Conservation (phyloP, 2,797 vertebrate genomes). For the Cephalopachus bancanus region DNA sequence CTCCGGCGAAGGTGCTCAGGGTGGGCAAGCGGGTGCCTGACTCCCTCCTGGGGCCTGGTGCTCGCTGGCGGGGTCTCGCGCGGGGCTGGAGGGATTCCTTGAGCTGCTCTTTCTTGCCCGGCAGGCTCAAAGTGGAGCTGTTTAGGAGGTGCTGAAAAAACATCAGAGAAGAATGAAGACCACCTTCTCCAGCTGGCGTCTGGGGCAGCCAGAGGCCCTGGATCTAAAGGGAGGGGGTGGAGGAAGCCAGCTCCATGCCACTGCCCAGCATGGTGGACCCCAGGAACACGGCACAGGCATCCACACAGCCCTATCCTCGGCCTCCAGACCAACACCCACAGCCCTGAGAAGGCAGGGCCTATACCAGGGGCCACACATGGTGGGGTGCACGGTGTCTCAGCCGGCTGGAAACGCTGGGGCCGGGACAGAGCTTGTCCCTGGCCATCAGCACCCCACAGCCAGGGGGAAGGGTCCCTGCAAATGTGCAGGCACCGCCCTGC, state of each 20-base stretch:
- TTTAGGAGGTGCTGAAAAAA: conserved; percentile 94
- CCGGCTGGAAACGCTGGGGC: not conserved
- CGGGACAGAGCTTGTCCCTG: not conserved
- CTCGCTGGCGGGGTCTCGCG: conserved; percentile 91
- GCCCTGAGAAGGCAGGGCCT: not conserved
- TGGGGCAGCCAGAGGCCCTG: conserved; percentile 30
- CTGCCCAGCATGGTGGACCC: fast-evolving
- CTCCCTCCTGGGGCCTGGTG: conserved; percentile 88
- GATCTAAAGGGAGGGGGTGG: fast-evolving
- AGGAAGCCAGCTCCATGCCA: not conserved
- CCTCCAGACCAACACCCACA: fast-evolving
- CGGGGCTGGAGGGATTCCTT: conserved; percentile 91
- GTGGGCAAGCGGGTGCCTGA: conserved; percentile 86
- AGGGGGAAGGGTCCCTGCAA: not conserved
- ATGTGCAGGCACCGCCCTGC: no score
- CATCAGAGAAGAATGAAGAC: conserved; percentile 62
- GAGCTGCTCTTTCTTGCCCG: conserved; percentile 91
- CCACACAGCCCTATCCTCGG: no score
- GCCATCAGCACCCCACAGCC: no score
- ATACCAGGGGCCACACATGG: not conserved
- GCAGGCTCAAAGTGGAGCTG: conserved; percentile 91
- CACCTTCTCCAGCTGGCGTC: conserved; percentile 42
- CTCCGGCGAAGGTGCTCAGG: conserved; percentile 92
- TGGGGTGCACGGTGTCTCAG: not conserved
- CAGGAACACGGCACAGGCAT: not conserved